Evolutionary conservation across 2,797 vertebrate species (phyloP), one percentile per base, ranked within the genome.

Genomic region (Melanotaenia nigrans): DNA sequence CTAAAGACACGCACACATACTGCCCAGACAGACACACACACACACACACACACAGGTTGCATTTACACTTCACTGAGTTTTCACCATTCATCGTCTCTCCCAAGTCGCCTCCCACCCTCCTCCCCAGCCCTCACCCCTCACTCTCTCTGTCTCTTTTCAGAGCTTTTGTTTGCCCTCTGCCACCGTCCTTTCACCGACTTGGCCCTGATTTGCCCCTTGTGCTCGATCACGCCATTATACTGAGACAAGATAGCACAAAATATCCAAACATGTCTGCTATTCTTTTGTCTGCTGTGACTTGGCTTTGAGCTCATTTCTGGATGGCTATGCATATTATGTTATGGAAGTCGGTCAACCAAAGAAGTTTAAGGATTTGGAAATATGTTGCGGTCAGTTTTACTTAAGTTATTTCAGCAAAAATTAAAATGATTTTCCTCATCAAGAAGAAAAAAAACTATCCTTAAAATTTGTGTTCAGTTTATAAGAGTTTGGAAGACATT

Each of bases 61-160:
- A 93, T 97, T 97, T 97, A 96, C 97, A 98, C 96, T 96, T 96
- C 94, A 91, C 95, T 97, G 96, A 92, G 94, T 98, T 96, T 95
- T 95, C 95, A 84, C 94, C 96, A 96, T 96, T 97, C 97, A 96
- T 95, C 83, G 91, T 93, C 94, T 93, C 95, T 94, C 95, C 93
- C 92, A 91, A 95, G 94, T 94, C 93, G 90, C 92, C 92, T 55
- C 25, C 70, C 42, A 61, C 49, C 73, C 63, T 16, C 54, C 54
- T 55, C 32, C 14, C 65, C n/a, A n/a, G 51, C 83, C 80, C 83
- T 81, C 83, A 73, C 87, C 84, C 84, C 77, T 82, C 85, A 67
- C 89, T 84, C 86, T 73, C 87, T 76, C 86, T 76, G 94, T 95
- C 96, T 96, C 96, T 92, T 93, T 95, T 94, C 95, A 96, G 95